phyloP scores from a whole-genome alignment of 2,797 vertebrate species.

The Rhynchonycteris naso region DNA sequence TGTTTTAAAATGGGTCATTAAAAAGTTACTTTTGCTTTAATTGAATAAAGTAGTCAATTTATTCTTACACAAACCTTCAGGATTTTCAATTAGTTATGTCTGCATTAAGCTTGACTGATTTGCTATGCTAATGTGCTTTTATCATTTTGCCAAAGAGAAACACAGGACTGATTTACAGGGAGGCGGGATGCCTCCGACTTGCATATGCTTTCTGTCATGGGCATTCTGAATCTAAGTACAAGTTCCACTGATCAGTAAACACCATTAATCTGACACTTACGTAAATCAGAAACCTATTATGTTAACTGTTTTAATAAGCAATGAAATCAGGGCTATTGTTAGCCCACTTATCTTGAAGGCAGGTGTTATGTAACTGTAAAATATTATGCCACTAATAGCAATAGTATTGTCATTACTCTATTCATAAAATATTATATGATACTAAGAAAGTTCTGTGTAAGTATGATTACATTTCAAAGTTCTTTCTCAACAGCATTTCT shows the following conservation, averaged over 20 bases:
- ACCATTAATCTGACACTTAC: conserved; percentile 71
- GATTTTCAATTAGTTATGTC: conserved; percentile 40
- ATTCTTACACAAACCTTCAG: conserved; percentile 56
- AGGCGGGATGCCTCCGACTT: neutral
- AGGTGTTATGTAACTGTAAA: conserved; percentile 42
- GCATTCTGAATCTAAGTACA: conserved; percentile 53
- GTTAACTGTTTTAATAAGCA: conserved; percentile 69
- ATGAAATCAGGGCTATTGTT: conserved; percentile 46
- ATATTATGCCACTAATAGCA: conserved; percentile 42
- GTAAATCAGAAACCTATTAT: conserved; percentile 65
- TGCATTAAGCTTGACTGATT: conserved; percentile 53
- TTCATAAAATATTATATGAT: conserved; percentile 28
- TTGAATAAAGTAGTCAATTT: conserved; percentile 68
- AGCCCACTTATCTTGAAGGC: conserved; percentile 52
- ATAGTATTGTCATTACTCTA: conserved; percentile 19
- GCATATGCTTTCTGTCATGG: conserved; percentile 25
- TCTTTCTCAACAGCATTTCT: neutral
- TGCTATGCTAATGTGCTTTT: conserved; percentile 38
- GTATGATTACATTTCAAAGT: conserved; percentile 10
- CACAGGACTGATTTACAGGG: conserved; percentile 14
- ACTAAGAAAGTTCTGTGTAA: conserved; percentile 33
- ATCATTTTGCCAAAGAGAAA: conserved; percentile 64
- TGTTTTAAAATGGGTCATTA: conserved; percentile 64
- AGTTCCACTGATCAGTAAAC: conserved; percentile 57
- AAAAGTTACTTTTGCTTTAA: conserved; percentile 78